Evolutionary conservation across 2,797 vertebrate species (phyloP).

Genomic region (Enteromius anoplus): DNA sequence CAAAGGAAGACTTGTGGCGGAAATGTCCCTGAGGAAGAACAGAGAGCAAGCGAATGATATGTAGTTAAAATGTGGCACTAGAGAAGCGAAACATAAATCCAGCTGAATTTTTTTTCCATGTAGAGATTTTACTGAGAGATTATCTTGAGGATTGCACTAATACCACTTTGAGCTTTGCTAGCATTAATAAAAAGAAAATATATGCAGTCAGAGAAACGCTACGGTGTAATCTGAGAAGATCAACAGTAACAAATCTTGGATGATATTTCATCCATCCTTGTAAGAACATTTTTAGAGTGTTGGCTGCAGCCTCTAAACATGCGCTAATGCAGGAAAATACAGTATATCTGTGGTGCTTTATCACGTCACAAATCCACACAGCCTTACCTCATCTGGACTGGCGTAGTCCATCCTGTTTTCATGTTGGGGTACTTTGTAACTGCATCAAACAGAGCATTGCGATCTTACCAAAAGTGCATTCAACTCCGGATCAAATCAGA

Average conservation of each 20-base stretch:
- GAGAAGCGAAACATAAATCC: constrained; percentile 2
- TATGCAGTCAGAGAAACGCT: neutral
- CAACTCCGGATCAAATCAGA: neutral
- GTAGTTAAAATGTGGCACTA: neutral
- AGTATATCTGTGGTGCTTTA: neutral
- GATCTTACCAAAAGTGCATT: constrained; percentile 23
- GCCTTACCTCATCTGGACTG: constrained; percentile 90
- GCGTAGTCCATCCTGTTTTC: constrained; percentile 86
- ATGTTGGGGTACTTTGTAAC: constrained; percentile 89
- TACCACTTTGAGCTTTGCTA: constrained; percentile 1
- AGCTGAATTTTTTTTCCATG: neutral
- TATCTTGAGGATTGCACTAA: neutral
- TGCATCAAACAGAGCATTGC: constrained; percentile 68
- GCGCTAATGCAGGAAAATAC: neutral
- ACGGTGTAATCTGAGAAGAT: constrained; percentile 11
- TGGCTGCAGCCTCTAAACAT: neutral
- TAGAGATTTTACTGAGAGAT: constrained; percentile 14
- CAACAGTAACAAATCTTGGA: constrained; percentile 9
- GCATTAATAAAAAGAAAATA: constrained; percentile 11
- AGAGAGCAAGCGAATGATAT: constrained; percentile 7
- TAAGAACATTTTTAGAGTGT: constrained; percentile 11
- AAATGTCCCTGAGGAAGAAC: constrained; percentile 88
- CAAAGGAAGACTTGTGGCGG: constrained; percentile 97
- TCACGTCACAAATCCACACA: constrained; percentile 2
- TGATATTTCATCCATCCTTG: constrained; percentile 13